Evolutionary conservation across 2,888 invertebrate species (phyloP), one percentile per base, ranked within the genome.

Genomic region (Bellardia bayeri): DNA sequence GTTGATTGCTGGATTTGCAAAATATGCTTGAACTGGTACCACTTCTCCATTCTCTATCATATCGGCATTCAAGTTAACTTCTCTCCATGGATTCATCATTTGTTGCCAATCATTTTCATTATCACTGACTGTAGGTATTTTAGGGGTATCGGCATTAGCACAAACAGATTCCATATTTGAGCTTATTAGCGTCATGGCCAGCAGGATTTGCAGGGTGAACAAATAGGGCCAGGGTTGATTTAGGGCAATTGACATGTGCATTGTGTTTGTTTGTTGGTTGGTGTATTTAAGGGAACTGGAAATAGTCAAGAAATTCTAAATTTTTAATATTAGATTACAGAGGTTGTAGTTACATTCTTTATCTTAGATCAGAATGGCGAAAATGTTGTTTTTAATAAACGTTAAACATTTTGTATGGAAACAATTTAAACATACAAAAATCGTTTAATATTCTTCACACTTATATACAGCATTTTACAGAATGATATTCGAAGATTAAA

Each of bases 71-170:
- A 94, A 94, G 1, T 76, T 54, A 33, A 58, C 90, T 13, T 87
- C 89, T 64, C 96, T 94, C 96, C 96, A 96, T 2, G 0, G 96
- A 95, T 16, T 95, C 95, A 91, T 95, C 92, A 96, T 23, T 23
- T 23, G 23, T 23, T 23, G 23, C 23, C 23, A 23, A 23, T 23
- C 79, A 11, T 89, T 51, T 69, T 89, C 79, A 88, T 89, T 84
- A 30, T 89, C 91, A 82, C 78, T 89, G 51, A 69, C 81, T 45
- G 83, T 64, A 13, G 78, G 83, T 33, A 80, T 72, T 76, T 82
- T 88, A 69, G 88, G 86, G 5, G 86, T 79, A n/a, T 79, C 74
- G 0, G 82, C 85, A 37, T 89, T 89, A 40, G 89, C 88, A 51
- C 82, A 82, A 16, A 75, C 88, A 30, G 68, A 85, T 80, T 79